Conservation (phyloP, 2,113 vertebrate species). For the Uria aalge region DNA sequence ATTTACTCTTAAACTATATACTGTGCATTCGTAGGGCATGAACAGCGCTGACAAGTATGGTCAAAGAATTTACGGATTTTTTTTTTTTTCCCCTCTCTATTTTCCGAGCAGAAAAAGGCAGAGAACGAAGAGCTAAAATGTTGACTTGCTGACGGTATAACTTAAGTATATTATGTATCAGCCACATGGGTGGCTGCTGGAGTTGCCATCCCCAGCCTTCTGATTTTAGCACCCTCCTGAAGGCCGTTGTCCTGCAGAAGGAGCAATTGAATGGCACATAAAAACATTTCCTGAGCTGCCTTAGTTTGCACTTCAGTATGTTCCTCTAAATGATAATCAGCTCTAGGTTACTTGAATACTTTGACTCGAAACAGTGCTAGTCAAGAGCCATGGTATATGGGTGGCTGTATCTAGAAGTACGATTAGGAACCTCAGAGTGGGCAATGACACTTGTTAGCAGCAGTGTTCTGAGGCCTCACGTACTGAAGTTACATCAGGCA, state of each 20-base stretch:
- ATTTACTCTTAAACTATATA: background rate
- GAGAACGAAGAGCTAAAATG: background rate
- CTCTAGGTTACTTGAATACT: background rate
- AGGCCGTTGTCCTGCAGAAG: background rate
- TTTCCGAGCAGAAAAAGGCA: background rate
- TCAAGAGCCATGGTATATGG: background rate
- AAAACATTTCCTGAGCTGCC: background rate
- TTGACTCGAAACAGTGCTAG: background rate
- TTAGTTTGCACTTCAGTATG: background rate
- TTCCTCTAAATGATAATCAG: background rate
- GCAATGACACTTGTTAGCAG: background rate
- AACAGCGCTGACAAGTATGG: background rate
- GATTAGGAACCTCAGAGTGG: background rate
- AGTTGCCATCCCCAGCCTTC: background rate
- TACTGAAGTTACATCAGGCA: background rate
- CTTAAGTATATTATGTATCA: background rate
- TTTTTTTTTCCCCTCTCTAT: background rate
- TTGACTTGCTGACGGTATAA: background rate
- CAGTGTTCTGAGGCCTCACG: rapidly evolving
- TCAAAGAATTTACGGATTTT: background rate
- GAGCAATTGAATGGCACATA: background rate
- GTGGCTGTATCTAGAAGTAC: background rate
- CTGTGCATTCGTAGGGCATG: background rate
- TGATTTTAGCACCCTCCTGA: background rate
- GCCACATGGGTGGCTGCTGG: background rate